Evolutionary conservation across 2,888 invertebrate species (phyloP).

Genomic region (Orthosia gothica): DNA sequence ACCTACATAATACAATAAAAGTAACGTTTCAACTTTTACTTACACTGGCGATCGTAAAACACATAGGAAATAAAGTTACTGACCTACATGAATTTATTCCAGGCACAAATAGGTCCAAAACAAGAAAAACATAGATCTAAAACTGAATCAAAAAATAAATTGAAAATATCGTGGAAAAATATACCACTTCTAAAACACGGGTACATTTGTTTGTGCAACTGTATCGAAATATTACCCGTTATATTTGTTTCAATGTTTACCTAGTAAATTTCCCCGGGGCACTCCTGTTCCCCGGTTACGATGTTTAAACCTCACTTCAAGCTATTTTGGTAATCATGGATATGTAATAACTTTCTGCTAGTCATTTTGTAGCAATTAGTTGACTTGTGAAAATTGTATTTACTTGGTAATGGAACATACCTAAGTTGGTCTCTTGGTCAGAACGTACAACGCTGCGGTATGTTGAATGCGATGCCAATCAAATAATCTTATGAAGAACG

Average conservation of each 20-base stretch:
- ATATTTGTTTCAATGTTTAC: conserved; percentile 45
- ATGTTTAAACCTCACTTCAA: conserved; percentile 39
- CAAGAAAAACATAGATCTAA: not conserved
- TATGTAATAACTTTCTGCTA: too few species aligned
- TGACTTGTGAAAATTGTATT: not conserved
- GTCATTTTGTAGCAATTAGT: not conserved
- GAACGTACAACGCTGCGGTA: too few species aligned
- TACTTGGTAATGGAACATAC: too few species aligned
- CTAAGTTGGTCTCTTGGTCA: too few species aligned
- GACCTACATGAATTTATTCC: not conserved
- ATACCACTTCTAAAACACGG: not conserved
- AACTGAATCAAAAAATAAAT: conserved; percentile 14
- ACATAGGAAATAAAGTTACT: not conserved
- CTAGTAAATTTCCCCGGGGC: conserved; percentile 56
- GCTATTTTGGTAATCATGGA: conserved; percentile 10
- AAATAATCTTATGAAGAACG: too few species aligned
- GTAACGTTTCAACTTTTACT: not conserved
- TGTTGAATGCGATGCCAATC: too few species aligned
- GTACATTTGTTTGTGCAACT: conserved; percentile 46
- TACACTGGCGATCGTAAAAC: not conserved
- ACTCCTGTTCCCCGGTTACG: conserved; percentile 16
- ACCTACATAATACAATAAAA: too few species aligned
- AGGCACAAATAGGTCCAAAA: not conserved
- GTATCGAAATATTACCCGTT: conserved; percentile 39
- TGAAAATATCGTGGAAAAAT: conserved; percentile 23